Base-by-base conservation (phyloP, 2,888 invertebrate species). In the Drosophila neutralis region DNA sequence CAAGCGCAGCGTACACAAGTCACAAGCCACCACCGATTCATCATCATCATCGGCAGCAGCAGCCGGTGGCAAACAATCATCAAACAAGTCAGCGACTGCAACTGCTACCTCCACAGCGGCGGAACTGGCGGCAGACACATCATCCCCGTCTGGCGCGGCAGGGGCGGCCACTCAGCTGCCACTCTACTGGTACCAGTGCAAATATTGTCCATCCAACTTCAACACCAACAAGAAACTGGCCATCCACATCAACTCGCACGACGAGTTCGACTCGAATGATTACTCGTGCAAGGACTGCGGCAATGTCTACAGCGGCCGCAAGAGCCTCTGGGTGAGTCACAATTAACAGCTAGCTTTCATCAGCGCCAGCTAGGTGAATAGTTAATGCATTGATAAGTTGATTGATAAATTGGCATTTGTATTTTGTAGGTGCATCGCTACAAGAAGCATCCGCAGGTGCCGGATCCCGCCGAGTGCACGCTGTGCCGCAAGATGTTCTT, bases 221-320 rank as follows among this genome's bases (percentile, higher is more conserved):
- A 93, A 93, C 70, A 92, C 93, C 15, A 93, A 93, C 75, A 93
- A 93, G 70, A 93, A 93, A 70, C 79, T 93, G 48, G 93, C 93
- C 49, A 93, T 93, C 38, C 93, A 93, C 72, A 92, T 93, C 29
- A 93, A 93, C 69, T 92, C 92, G 24, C 93, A 93, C 59, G 92
- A 92, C 52, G 93, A 93, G 78, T 92, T 93, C 69, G 93, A 93
- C 72, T 92, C 92, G 2, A 92, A 91, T 66, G 93, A 93, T 66
- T 93, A 93, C 63, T 93, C 93, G 31, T 93, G 93, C 78, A 93
- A 93, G 77, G 93, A 93, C 68, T 93, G 93, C 64, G 93, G 93
- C 29, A 93, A 93, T 73, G 92, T 93, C 0, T 93, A 93, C 70
- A 92, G 93, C 59, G 93, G 93, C 3, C 90, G 93, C 21, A 93